Evolutionary conservation across 2,888 invertebrate genomes (phyloP).

Genomic region (Drosophila lacicola): DNA sequence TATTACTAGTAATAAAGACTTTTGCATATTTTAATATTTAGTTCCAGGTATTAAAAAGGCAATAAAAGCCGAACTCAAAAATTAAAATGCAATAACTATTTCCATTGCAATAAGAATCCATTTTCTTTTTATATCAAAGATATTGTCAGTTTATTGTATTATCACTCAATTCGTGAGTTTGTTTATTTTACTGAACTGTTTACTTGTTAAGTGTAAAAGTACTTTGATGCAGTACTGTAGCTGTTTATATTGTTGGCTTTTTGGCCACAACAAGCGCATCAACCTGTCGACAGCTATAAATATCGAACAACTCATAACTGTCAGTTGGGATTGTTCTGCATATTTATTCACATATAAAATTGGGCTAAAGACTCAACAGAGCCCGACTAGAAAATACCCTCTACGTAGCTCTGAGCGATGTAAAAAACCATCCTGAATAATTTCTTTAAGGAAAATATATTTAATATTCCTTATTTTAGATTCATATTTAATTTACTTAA

Average conservation of each 20-base stretch:
- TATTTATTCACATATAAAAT: neutral
- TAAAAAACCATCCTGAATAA: too few relatives aligned
- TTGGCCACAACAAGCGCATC: conserved; percentile 11
- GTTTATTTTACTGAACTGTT: conserved; percentile 3
- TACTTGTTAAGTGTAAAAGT: conserved; percentile 1
- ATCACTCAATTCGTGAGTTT: neutral
- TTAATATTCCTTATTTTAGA: too few relatives aligned
- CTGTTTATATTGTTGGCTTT: conserved; percentile 9
- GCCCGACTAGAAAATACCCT: neutral
- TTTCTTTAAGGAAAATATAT: too few relatives aligned
- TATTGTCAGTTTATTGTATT: neutral
- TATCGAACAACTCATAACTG: conserved; percentile 21
- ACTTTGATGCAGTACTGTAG: neutral
- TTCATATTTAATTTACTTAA: too few relatives aligned
- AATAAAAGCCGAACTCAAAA: too few relatives aligned
- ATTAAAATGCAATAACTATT: too few relatives aligned
- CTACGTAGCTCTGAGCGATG: too few relatives aligned
- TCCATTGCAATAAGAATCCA: neutral
- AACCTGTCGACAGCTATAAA: conserved; percentile 17
- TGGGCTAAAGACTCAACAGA: too few relatives aligned
- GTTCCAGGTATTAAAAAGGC: too few relatives aligned
- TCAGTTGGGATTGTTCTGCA: conserved; percentile 12
- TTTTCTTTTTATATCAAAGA: neutral
- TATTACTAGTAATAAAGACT: too few relatives aligned
- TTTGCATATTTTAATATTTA: too few relatives aligned